A percentile compares a stretch with the other conserved stretches of the same genome.
Conservation (phyloP, 2,113 vertebrate genomes). For the Capreolus pygargus region DNA sequence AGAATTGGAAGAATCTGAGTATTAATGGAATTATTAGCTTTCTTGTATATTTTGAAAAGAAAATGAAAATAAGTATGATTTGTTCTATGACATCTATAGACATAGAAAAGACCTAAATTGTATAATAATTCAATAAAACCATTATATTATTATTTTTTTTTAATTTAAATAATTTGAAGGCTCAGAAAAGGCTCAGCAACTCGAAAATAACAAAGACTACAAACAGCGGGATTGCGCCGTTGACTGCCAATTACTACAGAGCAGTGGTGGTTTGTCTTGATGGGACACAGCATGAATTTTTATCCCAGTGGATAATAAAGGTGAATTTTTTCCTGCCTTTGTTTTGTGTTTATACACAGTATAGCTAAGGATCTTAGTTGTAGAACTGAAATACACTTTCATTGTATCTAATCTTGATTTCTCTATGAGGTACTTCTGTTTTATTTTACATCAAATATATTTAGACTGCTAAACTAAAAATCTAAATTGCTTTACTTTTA, state of each 20-base stretch:
- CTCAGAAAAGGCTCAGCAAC: not conserved
- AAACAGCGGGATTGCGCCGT: not conserved
- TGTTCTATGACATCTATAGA: not conserved
- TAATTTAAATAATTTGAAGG: not conserved
- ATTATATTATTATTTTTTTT: not conserved
- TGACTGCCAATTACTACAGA: not conserved
- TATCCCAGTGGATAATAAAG: conserved; percentile 2
- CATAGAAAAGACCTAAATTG: not conserved
- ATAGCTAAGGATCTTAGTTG: not conserved
- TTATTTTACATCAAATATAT: conserved; percentile 36
- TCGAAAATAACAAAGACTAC: conserved; percentile 22
- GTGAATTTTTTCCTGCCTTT: not conserved
- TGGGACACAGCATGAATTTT: not conserved
- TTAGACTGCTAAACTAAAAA: not conserved
- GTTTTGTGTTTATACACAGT: not conserved
- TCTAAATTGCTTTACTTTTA: not conserved
- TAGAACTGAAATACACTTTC: not conserved
- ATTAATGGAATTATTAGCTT: not conserved
- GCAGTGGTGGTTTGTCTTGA: not conserved
- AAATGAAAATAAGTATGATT: not conserved
- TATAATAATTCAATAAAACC: not conserved
- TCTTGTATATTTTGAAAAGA: not conserved
- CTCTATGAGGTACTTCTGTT: not conserved
- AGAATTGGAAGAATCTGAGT: not conserved
- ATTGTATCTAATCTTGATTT: not conserved